phyloP scores from a whole-genome alignment of 2,113 vertebrate genomes.

The Syngnathoides biaculeatus region DNA sequence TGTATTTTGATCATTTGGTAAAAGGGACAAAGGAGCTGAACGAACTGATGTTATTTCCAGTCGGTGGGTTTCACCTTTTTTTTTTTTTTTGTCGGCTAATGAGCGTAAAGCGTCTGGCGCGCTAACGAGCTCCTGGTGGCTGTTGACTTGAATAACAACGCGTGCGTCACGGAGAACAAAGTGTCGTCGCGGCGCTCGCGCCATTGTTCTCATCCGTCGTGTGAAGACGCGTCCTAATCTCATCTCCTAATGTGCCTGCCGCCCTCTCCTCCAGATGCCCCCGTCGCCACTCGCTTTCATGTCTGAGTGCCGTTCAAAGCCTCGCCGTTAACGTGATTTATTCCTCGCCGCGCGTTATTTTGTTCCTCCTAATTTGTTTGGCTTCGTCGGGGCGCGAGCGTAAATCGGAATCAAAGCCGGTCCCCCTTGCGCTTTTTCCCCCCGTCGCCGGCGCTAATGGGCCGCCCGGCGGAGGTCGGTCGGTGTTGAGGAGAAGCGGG shows the following conservation, averaged over 20 bases:
- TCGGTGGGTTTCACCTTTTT: slow-evolving; percentile 39
- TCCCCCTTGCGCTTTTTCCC: slow-evolving; percentile 61
- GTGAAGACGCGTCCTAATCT: slow-evolving; percentile 65
- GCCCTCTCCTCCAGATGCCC: slow-evolving; percentile 62
- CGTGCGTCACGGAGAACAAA: slow-evolving; percentile 63
- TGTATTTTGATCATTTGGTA: slow-evolving; percentile 11
- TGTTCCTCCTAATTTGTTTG: slow-evolving; percentile 69
- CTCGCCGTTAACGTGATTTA: slow-evolving; percentile 69
- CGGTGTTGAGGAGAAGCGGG: slow-evolving; percentile 63
- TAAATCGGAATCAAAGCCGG: slow-evolving; percentile 71
- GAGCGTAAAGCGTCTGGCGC: slow-evolving; percentile 44
- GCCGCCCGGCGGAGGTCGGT: slow-evolving; percentile 53
- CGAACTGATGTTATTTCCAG: slow-evolving; percentile 23
- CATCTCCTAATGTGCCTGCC: slow-evolving; percentile 61
- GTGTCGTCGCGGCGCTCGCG: slow-evolving; percentile 45
- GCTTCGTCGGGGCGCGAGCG: slow-evolving; percentile 52
- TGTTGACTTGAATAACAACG: slow-evolving; percentile 69
- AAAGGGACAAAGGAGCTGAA: slow-evolving; percentile 14
- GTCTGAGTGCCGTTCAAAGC: slow-evolving; percentile 60
- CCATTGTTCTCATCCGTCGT: slow-evolving; percentile 58
- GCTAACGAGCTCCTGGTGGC: slow-evolving; percentile 58
- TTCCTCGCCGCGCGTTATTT: slow-evolving; percentile 67
- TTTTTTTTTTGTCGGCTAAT: slow-evolving; percentile 60
- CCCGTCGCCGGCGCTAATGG: slow-evolving; percentile 68
- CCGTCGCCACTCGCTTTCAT: slow-evolving; percentile 49